phyloP scores from a whole-genome alignment of 2,797 vertebrate genomes.

The Chaenodraco wilsoni region DNA sequence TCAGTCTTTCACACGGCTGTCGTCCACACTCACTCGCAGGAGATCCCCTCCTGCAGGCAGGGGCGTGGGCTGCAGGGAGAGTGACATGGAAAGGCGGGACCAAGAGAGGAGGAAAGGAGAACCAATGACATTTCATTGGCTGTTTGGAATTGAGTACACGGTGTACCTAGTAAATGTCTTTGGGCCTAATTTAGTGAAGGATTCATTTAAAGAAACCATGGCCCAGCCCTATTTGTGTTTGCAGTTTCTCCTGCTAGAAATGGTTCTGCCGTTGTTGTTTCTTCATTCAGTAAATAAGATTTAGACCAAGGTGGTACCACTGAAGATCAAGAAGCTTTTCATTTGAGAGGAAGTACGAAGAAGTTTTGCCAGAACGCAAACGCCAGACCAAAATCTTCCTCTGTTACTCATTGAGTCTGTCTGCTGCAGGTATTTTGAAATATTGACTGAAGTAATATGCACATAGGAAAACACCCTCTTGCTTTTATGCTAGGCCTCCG shows the following conservation, averaged over 20 bases:
- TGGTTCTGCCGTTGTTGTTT: neutral
- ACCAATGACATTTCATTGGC: conserved; percentile 61
- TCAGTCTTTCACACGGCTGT: neutral
- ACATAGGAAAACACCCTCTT: conserved; percentile 1
- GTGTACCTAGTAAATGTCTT: conserved; percentile 46
- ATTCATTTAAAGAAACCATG: neutral
- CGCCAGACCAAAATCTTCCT: too few relatives aligned
- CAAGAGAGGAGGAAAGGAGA: conserved; percentile 9
- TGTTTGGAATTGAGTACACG: conserved; percentile 37
- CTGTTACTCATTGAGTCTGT: too few relatives aligned
- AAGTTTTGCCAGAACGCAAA: neutral
- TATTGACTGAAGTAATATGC: neutral
- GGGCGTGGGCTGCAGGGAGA: conserved; percentile 3
- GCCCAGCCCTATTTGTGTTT: neutral
- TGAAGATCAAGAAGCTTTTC: neutral
- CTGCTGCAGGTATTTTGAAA: conserved; percentile 27
- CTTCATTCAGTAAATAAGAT: neutral
- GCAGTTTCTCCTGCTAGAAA: neutral
- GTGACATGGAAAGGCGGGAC: conserved; percentile 36
- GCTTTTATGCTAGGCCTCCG: neutral
- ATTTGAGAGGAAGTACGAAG: neutral
- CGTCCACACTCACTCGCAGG: neutral
- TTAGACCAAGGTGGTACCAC: neutral
- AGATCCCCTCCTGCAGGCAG: conserved; percentile 13
- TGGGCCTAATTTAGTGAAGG: neutral